Base-by-base conservation (phyloP, 2,888 invertebrate species). In the Geotrupes spiniger region DNA sequence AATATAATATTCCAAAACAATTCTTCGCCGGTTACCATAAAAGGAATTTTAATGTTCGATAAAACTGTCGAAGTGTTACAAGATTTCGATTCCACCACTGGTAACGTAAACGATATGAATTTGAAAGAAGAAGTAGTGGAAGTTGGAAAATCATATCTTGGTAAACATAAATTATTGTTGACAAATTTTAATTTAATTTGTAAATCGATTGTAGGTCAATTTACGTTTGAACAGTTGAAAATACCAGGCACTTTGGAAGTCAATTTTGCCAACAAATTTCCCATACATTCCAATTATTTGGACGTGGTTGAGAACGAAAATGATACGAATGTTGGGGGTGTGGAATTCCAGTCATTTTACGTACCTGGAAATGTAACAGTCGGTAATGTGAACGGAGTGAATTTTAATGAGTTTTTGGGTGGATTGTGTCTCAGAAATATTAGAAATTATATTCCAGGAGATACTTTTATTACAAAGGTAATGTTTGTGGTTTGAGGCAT, bases 381-480 rank as follows among this genome's bases (percentile, higher is more conserved):
- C 2, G 49, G 68, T 1, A 64, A 48, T 8, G 70, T 83, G 1
- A 82, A 80, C 62, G 75, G 71, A 1, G 56, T 75, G 12, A 41
- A 65, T 16, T 81, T 82, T 73, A 51, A 67, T 0, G 59, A 68
- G 4, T 68, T 81, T 37, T 56, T 74, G 2, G 56, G 63, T 1
- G 67, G 71, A 28, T 54, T 81, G 5, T 73, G 80, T 37, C 70
- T 78, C 53, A 77, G 64, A 31, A 74, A 76, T 61, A 50, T 68
- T 26, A 58, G 66, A 1, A 64, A 60, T 42, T 53, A 67, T 21
- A 66, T 76, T 42, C 63, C 76, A 1, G 70, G 69, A 1, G 57
- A 68, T n/a, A 64, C 77, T 0, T 56, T 59, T 16, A 65, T 82
- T 15, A 57, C 71, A 36, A 80, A 78, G 52, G 81, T 82, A 69